A percentile compares a stretch with the other conserved stretches of the same genome.
These are phyloP conservation scores for Pan troglodytes DNA, from an alignment of 2,113 vertebrate species.

Conservation along the genomic window NHGRI_mPanTro3-v2.1_pri NC_072402.2:114252001-114252500, in stretches of 20 bases:
- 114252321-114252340: too few relatives aligned
- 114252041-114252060: background rate
- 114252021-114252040: background rate
- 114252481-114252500: too few relatives aligned
- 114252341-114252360: too few relatives aligned
- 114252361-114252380: too few relatives aligned
- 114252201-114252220: background rate
- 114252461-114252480: too few relatives aligned
- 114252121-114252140: background rate
- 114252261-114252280: accelerated
- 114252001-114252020: background rate
- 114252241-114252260: background rate
- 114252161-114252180: background rate
- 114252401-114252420: too few relatives aligned
- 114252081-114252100: background rate
- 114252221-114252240: background rate
- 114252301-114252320: background rate
- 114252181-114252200: background rate
- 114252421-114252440: too few relatives aligned
- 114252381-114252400: too few relatives aligned
- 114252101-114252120: background rate
- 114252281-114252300: background rate
- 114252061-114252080: background rate
- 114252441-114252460: too few relatives aligned
- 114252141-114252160: background rate